phyloP scores from a whole-genome alignment of 2,797 vertebrate genomes.

The Falco berigora region DNA sequence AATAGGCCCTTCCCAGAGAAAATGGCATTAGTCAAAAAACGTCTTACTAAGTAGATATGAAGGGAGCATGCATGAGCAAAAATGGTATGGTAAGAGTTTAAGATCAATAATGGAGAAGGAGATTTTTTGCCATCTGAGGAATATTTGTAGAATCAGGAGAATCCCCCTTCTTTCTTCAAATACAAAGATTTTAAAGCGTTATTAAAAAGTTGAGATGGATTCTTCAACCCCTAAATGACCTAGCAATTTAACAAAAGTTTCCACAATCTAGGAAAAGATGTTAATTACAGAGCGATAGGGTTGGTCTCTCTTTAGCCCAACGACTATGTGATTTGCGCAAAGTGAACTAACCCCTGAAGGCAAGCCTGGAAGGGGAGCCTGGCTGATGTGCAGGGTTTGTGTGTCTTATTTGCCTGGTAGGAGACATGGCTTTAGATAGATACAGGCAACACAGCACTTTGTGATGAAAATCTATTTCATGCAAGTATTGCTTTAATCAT shows the following conservation, averaged over 20 bases:
- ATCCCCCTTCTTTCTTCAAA: not conserved
- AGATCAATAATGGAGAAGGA: not conserved
- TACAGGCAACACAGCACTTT: not conserved
- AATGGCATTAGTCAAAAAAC: not conserved
- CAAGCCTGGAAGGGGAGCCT: not conserved
- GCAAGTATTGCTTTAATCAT: not conserved
- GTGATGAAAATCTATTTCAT: not conserved
- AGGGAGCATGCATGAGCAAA: not conserved
- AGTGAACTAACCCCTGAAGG: not conserved
- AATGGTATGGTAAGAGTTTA: not conserved
- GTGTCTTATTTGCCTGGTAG: not conserved
- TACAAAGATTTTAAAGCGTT: not conserved
- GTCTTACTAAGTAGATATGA: not conserved
- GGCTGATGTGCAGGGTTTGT: not conserved
- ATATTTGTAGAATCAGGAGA: not conserved
- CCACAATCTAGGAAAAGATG: not conserved
- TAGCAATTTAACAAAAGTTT: not conserved
- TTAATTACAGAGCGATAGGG: not conserved
- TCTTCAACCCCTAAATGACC: not conserved
- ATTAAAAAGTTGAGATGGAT: not conserved
- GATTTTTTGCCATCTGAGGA: not conserved
- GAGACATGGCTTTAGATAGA: not conserved
- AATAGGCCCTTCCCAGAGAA: not conserved
- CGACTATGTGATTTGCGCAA: not conserved
- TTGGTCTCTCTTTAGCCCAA: not conserved